Conservation (phyloP, 2,888 invertebrate species). For the Drosophila mulleri region DNA sequence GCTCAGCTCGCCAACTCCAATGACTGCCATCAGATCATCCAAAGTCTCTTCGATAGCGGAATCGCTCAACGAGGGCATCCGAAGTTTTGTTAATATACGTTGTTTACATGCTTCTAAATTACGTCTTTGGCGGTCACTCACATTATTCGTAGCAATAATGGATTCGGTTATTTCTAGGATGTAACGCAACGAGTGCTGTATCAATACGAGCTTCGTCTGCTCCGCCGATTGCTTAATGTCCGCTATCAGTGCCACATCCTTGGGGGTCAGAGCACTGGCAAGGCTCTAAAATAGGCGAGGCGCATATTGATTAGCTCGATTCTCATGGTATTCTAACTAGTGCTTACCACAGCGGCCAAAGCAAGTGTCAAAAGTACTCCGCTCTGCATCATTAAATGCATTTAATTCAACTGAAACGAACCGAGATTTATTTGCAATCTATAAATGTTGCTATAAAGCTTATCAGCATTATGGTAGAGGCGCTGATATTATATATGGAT, state of each 20-base stretch:
- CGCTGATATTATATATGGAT: background rate
- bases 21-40: background rate
- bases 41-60: background rate
- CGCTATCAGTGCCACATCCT: slow-evolving; percentile 11
- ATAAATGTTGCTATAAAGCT: slow-evolving; percentile 9
- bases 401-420: slow-evolving; percentile 7
- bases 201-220: background rate
- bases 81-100: background rate
- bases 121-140: background rate
- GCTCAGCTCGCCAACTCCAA: background rate
- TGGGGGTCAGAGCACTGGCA: background rate
- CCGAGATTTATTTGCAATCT: background rate
- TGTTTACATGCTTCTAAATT: background rate
- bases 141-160: background rate
- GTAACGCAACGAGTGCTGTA: background rate
- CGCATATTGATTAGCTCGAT: no score
- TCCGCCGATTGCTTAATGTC: slow-evolving; percentile 9
- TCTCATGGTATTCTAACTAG: background rate
- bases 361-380: background rate
- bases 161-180: background rate
- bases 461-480: slow-evolving; percentile 2
- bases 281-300: slow-evolving; percentile 8
- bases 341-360: slow-evolving; percentile 14
- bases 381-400: slow-evolving; percentile 19
- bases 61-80: background rate